A percentile compares a stretch with the other conserved stretches of the same genome.
These are phyloP conservation scores for Copidosoma floridanum DNA, from an alignment of 1,140 invertebrate species.

Conservation along the genomic window DNA sequence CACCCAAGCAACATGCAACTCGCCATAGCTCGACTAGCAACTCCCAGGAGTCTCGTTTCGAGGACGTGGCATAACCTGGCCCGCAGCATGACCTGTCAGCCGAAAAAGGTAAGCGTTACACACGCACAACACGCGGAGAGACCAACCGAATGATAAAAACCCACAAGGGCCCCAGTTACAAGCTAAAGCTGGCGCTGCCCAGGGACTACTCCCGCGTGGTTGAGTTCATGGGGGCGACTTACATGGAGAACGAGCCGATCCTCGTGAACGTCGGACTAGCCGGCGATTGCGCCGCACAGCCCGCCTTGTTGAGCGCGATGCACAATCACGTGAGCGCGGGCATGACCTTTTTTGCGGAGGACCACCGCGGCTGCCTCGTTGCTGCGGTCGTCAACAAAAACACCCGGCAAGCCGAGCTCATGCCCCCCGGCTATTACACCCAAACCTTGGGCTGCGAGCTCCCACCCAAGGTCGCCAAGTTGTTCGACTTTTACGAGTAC, in stretches of 20 bases:
- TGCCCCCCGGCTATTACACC: too few relatives aligned
- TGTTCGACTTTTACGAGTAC: constrained; percentile 50
- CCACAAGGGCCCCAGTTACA: constrained; percentile 18
- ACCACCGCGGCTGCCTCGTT: constrained; percentile 46
- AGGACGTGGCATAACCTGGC: too few relatives aligned
- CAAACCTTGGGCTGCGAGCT: constrained; percentile 24
- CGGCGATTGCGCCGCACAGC: constrained; percentile 16
- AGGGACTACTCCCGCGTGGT: constrained; percentile 38
- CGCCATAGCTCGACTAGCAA: too few relatives aligned
- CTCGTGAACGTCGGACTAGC: constrained; percentile 36
- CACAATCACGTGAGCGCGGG: constrained; percentile 43
- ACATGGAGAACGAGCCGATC: constrained; percentile 38
- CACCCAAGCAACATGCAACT: too few relatives aligned
- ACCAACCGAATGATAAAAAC: too few relatives aligned
- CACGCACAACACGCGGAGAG: too few relatives aligned
- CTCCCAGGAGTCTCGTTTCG: too few relatives aligned
- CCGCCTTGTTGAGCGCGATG: constrained; percentile 32
- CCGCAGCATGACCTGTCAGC: too few relatives aligned
- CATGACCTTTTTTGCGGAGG: constrained; percentile 48
- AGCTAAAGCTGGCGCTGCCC: constrained; percentile 36
- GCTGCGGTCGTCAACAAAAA: constrained; percentile 51
- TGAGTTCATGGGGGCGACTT: constrained; percentile 40
- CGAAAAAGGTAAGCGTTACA: too few relatives aligned
- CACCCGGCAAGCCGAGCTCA: constrained; percentile 38
- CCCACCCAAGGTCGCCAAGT: constrained; percentile 32